Evolutionary conservation across 2,888 invertebrate species (phyloP).

Genomic region (Neria commutata): DNA sequence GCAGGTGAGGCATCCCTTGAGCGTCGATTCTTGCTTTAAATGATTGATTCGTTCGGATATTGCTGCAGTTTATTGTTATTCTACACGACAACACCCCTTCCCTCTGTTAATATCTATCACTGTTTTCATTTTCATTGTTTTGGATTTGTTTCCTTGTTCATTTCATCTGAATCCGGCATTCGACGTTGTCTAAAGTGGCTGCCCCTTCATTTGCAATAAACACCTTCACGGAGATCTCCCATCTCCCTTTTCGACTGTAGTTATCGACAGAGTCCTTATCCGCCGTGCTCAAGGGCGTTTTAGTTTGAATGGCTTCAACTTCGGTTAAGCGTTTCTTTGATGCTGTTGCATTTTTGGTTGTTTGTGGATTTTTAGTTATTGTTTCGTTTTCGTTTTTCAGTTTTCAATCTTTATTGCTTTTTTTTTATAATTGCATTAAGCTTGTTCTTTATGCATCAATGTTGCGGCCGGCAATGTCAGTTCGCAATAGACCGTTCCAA

Average conservation of each 20-base stretch:
- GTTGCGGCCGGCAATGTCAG: no score
- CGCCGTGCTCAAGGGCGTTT: no score
- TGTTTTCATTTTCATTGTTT: slow-evolving; percentile 31
- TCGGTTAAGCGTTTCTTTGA: neutral
- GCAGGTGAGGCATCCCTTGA: slow-evolving; percentile 68
- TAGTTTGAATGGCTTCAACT: no score
- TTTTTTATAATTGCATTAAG: slow-evolving; percentile 7
- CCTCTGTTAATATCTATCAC: neutral
- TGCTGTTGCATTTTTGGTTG: neutral
- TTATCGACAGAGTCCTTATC: no score
- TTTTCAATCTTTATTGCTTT: slow-evolving; percentile 2
- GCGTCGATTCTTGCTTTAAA: neutral
- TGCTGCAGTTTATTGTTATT: slow-evolving; percentile 11
- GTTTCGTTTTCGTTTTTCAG: neutral
- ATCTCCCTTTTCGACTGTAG: no score
- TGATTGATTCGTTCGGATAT: no score
- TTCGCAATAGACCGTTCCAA: no score
- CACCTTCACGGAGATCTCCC: no score
- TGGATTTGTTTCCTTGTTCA: slow-evolving; percentile 15
- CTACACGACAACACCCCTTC: neutral
- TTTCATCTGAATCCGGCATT: slow-evolving; percentile 2
- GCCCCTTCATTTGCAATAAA: no score
- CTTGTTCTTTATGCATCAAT: no score
- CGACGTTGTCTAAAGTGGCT: no score
- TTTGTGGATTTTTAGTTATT: neutral